phyloP scores from a whole-genome alignment of 2,888 invertebrate species.

The Amphimallon solstitiale region DNA sequence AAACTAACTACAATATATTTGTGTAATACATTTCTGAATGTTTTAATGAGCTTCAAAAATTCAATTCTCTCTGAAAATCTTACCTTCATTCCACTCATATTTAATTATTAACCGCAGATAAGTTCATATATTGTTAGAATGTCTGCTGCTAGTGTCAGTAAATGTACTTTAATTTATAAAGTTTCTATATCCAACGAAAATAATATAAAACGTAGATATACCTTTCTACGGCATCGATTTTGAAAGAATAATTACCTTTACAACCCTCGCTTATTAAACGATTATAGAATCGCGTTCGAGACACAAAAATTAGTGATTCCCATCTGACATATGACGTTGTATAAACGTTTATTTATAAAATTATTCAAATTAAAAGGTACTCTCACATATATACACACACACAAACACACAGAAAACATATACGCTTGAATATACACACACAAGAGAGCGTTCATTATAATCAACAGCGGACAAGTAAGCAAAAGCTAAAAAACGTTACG shows the following conservation, averaged over 20 bases:
- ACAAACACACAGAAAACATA: background rate
- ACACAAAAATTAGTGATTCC: constrained; percentile 48
- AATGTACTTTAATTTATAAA: too few species aligned
- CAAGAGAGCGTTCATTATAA: background rate
- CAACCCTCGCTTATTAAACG: constrained; percentile 47
- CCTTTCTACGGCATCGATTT: constrained; percentile 33
- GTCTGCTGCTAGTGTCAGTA: too few species aligned
- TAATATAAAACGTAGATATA: background rate
- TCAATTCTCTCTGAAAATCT: too few species aligned
- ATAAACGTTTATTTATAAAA: background rate
- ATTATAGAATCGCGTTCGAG: constrained; percentile 46
- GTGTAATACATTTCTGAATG: too few species aligned
- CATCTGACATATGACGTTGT: constrained; percentile 44
- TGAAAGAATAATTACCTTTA: constrained; percentile 44
- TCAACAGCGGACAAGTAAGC: background rate
- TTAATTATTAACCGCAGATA: too few species aligned
- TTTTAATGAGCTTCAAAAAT: too few species aligned
- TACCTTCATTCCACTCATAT: too few species aligned
- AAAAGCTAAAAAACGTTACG: background rate
- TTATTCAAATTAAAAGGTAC: constrained; percentile 3
- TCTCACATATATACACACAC: background rate
- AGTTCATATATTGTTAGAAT: too few species aligned
- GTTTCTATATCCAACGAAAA: too few species aligned
- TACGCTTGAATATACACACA: background rate
- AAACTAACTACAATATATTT: too few species aligned